These are phyloP conservation scores for Dryomyza anilis DNA, from an alignment of 2,888 invertebrate species.

Conservation along the genomic window DNA sequence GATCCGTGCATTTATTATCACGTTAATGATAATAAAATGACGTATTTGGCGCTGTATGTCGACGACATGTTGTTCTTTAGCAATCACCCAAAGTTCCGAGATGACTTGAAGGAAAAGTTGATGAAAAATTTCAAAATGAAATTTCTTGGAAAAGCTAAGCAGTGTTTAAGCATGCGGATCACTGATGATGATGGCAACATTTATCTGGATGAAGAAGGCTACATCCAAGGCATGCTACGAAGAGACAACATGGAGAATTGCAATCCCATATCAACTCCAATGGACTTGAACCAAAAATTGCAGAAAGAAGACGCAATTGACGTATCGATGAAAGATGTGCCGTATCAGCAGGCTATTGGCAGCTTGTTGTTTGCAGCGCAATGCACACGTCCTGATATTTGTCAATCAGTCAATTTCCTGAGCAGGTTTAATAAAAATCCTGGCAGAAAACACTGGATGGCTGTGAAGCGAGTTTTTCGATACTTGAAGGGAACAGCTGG, in stretches of 20 bases:
- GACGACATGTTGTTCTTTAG: slow-evolving; percentile 27
- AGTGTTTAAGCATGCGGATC: slow-evolving; percentile 27
- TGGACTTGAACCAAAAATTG: slow-evolving; percentile 28
- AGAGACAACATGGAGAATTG: slow-evolving; percentile 21
- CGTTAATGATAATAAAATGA: slow-evolving; percentile 5
- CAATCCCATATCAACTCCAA: slow-evolving; percentile 29
- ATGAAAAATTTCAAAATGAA: slow-evolving; percentile 29
- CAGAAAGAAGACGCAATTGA: slow-evolving; percentile 14
- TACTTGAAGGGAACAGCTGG: slow-evolving; percentile 20
- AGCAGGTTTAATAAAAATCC: slow-evolving; percentile 30
- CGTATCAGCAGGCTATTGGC: slow-evolving; percentile 30
- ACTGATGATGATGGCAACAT: slow-evolving; percentile 6
- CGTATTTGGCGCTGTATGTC: neutral
- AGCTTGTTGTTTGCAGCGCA: slow-evolving; percentile 31
- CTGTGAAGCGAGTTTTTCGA: slow-evolving; percentile 28
- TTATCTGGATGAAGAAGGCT: slow-evolving; percentile 23
- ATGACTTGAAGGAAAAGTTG: slow-evolving; percentile 1
- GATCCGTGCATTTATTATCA: slow-evolving; percentile 9
- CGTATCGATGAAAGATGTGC: slow-evolving; percentile 2
- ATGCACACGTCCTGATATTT: slow-evolving; percentile 29
- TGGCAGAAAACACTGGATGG: slow-evolving; percentile 27
- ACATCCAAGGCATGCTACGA: slow-evolving; percentile 15
- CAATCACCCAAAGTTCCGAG: slow-evolving; percentile 6
- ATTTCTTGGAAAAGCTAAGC: slow-evolving; percentile 25
- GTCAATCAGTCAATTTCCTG: slow-evolving; percentile 29